Base-by-base conservation (phyloP, 2,888 invertebrate species). In the Trilocha varians region DNA sequence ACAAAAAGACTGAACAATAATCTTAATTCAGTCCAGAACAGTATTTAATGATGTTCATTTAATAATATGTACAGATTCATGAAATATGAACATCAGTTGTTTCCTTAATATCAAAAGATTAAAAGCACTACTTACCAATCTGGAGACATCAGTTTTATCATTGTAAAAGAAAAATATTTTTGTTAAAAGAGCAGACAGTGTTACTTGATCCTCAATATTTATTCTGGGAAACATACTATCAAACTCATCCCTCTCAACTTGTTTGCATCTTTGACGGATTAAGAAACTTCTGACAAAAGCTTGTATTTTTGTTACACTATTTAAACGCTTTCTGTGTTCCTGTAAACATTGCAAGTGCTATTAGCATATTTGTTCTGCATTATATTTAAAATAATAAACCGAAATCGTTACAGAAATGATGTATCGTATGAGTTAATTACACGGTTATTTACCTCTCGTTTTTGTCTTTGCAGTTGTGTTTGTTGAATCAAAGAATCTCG, bases 391-490 rank as follows among this genome's bases (percentile, higher is more conserved):
- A 11, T 14, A 8, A 34, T 18, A 14, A 15, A 16, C 14, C 25
- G 15, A 34, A 9, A 34, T n/a, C n/a, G n/a, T n/a, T n/a, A n/a
- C n/a, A n/a, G n/a, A n/a, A n/a, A n/a, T n/a, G n/a, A n/a, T n/a
- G 8, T n/a, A 11, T 34, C 13, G 15, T 34, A 13, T 6, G 13
- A 4, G 8, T 13, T n/a, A 38, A 35, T 36, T 34, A 42, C 14
- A 37, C 6, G 16, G 13, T 16, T 32, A 33, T 16, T 41, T 34
- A 93, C 95, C 87, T 97, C 96, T 70, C 97, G 88, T 78, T 95
- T 96, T 52, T 91, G 89, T 49, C 97, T 89, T 78, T 97, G 96
- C 64, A 90, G 88, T 63, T 96, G 95, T 36, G 94, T 93, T 68
- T 93, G 92, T 43, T 91, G 90, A 48, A 97, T 86, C 39, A 96